Conservation (phyloP, 1,140 invertebrate species). For the Wiebesia pumilae region DNA sequence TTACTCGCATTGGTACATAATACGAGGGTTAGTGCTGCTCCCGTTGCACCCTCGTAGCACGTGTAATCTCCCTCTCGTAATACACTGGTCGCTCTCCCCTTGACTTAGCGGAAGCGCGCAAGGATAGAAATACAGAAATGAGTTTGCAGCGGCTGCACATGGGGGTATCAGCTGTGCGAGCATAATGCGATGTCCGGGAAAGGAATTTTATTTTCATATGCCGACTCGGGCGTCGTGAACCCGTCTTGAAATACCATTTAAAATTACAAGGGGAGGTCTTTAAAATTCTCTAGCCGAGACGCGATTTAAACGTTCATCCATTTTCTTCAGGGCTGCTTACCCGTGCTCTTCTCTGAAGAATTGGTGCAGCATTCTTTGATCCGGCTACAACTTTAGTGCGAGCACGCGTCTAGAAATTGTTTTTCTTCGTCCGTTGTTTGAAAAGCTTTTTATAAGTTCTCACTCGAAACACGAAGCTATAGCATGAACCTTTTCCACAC, state of each 20-base stretch:
- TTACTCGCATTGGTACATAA: constrained; percentile 51
- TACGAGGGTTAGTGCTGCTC: background rate
- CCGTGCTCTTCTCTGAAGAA: too few species aligned
- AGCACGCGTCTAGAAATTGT: too few species aligned
- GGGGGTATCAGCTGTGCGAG: constrained; percentile 71
- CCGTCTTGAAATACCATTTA: constrained; percentile 12
- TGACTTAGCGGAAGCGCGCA: constrained; percentile 45
- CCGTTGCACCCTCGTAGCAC: constrained; percentile 33
- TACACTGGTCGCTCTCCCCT: constrained; percentile 41
- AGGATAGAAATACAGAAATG: constrained; percentile 7
- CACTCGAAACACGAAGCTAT: too few species aligned
- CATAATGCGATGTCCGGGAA: constrained; percentile 8
- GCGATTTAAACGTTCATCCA: background rate
- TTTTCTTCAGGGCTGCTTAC: too few species aligned
- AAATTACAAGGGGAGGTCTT: constrained; percentile 13
- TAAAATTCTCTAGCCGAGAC: background rate
- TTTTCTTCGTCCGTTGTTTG: too few species aligned
- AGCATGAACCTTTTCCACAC: too few species aligned
- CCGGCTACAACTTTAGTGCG: too few species aligned
- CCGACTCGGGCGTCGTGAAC: background rate
- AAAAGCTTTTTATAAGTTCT: too few species aligned
- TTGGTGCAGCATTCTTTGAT: too few species aligned
- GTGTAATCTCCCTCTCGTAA: background rate
- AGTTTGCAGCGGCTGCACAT: constrained; percentile 55
- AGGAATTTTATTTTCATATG: constrained; percentile 22